A percentile compares a stretch with the other conserved stretches of the same genome.
These are phyloP conservation scores for Apantesis nais DNA, from an alignment of 2,888 invertebrate species.

Conservation along the genomic window DNA sequence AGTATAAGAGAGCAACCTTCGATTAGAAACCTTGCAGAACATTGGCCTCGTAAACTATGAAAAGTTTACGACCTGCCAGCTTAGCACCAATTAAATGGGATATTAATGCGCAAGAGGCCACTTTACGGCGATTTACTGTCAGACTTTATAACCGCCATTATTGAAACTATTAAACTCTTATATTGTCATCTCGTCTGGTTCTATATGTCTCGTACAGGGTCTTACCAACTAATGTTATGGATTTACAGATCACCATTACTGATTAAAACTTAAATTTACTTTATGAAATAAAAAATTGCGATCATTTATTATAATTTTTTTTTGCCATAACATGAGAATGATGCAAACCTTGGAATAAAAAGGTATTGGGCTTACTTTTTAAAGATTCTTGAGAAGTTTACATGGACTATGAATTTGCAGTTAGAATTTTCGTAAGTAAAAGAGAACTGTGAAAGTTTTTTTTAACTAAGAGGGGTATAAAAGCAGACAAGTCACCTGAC, in stretches of 20 bases:
- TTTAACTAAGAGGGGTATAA: too few relatives aligned
- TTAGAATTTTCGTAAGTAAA: not conserved
- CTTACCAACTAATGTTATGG: not conserved
- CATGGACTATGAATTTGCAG: not conserved
- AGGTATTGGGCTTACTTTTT: not conserved
- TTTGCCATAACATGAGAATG: not conserved
- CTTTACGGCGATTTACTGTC: conserved; percentile 6
- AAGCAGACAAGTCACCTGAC: too few relatives aligned
- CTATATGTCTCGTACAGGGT: not conserved
- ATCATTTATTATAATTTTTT: not conserved
- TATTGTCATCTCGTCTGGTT: not conserved
- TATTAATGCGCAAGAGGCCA: not conserved
- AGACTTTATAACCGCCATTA: not conserved
- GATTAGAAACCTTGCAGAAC: conserved; percentile 7
- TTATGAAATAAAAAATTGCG: not conserved
- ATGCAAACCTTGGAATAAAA: not conserved
- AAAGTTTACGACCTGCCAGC: conserved; percentile 1
- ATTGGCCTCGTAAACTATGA: conserved; percentile 7
- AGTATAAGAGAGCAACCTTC: not conserved
- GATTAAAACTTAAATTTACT: not conserved
- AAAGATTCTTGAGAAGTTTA: too few relatives aligned
- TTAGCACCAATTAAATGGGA: conserved; percentile 4
- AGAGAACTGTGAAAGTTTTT: not conserved
- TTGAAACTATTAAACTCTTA: not conserved
- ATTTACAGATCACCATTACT: not conserved